Evolutionary conservation across 2,113 vertebrate genomes (phyloP).

Genomic region (Corythornis vintsioides): DNA sequence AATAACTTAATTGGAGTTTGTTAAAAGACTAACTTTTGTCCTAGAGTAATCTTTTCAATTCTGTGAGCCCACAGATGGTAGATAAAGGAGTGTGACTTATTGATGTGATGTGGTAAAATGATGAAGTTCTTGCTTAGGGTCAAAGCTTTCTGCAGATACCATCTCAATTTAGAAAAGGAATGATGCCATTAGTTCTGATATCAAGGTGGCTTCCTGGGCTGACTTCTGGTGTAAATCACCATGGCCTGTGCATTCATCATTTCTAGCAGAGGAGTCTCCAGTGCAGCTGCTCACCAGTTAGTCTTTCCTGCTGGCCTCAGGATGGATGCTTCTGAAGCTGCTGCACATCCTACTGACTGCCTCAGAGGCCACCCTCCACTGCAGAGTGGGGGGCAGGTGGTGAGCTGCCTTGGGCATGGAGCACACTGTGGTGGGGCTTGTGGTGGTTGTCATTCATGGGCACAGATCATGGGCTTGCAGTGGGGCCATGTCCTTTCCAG

Average conservation of each 20-base stretch:
- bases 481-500: not conserved
- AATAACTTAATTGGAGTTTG: not conserved
- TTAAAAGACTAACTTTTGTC: not conserved
- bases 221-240: slow-evolving; percentile 44
- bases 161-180: slow-evolving; percentile 46
- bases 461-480: not conserved
- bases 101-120: not conserved
- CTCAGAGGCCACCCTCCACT: not conserved
- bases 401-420: not conserved
- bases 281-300: not conserved
- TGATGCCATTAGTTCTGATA: slow-evolving; percentile 38
- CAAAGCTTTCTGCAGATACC: slow-evolving; percentile 27
- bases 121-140: slow-evolving; percentile 26
- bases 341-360: not conserved
- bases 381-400: not conserved
- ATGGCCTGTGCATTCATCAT: slow-evolving; percentile 39
- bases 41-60: not conserved
- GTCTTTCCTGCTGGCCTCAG: not conserved
- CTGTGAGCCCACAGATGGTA: not conserved
- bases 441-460: not conserved
- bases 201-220: slow-evolving; percentile 19
- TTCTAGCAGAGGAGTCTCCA: not conserved
- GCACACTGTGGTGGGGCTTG: not conserved
- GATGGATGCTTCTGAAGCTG: not conserved
- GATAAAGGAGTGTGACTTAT: not conserved